Percentiles rank a stretch among this genome's conserved stretches.
Evolutionary conservation across 1,140 invertebrate species (phyloP).

Genomic region (Diploscapter pachys): DNA sequence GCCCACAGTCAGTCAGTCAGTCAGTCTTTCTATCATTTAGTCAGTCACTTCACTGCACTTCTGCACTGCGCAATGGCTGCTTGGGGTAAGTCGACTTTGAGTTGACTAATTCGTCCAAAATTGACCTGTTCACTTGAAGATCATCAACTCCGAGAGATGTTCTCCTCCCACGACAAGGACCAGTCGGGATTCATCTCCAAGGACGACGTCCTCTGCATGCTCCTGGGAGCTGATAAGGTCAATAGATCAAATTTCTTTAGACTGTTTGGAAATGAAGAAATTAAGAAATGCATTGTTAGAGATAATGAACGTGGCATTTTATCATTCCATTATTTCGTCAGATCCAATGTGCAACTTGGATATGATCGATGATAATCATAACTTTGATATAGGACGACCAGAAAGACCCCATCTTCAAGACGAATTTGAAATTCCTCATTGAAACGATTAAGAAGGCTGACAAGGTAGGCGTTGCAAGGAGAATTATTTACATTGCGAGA

Average conservation of each 20-base stretch:
- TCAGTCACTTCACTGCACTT: background rate
- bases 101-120: conserved; percentile 16
- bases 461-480: conserved; percentile 58
- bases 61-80: conserved; percentile 37
- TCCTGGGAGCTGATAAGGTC: conserved; percentile 48
- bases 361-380: conserved; percentile 3
- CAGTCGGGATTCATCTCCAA: conserved; percentile 49
- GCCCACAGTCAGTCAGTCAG: background rate
- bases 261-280: too few relatives aligned
- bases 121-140: conserved; percentile 34
- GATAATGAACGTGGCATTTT: background rate
- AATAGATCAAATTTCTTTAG: conserved; percentile 7
- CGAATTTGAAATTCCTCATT: conserved; percentile 57
- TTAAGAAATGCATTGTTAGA: too few relatives aligned
- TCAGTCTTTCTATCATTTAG: background rate
- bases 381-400: conserved; percentile 42
- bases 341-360: background rate
- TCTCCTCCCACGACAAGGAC: conserved; percentile 51
- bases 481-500: background rate
- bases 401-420: conserved; percentile 56
- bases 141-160: conserved; percentile 51
- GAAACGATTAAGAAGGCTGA: conserved; percentile 56
- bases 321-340: conserved; percentile 1
- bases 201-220: conserved; percentile 49
- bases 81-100: conserved; percentile 34